Evolutionary conservation across 2,113 vertebrate species (phyloP).

Genomic region (Promerops cafer): DNA sequence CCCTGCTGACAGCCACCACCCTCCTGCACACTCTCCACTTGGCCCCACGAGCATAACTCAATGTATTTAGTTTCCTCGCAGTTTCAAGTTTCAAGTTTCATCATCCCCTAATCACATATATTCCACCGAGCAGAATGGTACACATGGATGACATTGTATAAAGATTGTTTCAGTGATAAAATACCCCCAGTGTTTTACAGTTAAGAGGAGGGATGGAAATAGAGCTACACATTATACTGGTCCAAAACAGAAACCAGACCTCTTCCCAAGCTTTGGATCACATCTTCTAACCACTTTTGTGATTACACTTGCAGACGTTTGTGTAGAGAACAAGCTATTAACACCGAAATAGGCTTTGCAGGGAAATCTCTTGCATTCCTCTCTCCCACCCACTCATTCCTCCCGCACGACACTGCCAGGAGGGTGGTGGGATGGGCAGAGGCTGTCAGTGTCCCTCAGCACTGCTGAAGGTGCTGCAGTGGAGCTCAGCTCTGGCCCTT

Average conservation of each 20-base stretch:
- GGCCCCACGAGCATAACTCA: fast-evolving
- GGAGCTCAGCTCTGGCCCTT: fast-evolving
- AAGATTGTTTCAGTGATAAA: background rate
- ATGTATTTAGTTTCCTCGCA: background rate
- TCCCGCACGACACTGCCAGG: fast-evolving
- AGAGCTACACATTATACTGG: background rate
- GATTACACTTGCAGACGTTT: background rate
- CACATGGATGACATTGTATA: background rate
- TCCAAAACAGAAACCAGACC: background rate
- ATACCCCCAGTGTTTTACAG: background rate
- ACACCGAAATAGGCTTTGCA: background rate
- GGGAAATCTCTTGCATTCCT: background rate
- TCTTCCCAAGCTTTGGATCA: background rate
- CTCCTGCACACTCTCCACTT: background rate
- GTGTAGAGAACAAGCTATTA: background rate
- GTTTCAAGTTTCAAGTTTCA: background rate
- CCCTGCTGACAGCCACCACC: background rate
- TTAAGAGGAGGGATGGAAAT: background rate
- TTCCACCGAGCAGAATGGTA: background rate
- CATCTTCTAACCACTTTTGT: background rate
- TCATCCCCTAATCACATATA: background rate
- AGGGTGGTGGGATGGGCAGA: background rate
- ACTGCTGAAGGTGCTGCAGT: fast-evolving
- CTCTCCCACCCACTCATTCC: background rate
- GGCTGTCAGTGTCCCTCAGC: background rate